Evolutionary conservation across 92 coral and sea anemone genomes (phyloP).

Genomic region (Zoanthus sociatus): DNA sequence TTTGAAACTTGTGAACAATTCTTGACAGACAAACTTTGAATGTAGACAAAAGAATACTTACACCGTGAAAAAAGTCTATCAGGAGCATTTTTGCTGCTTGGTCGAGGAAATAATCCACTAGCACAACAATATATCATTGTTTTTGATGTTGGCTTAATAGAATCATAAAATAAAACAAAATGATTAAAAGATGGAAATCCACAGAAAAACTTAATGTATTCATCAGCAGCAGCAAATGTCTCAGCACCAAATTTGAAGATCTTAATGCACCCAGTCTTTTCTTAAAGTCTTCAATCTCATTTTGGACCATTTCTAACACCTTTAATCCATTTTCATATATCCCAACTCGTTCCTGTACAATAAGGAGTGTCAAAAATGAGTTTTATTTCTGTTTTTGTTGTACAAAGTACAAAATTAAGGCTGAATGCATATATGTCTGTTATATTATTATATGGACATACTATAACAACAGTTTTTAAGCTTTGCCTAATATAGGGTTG

Average conservation of each 20-base stretch:
- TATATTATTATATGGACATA: no score
- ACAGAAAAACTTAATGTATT: neutral
- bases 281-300: neutral
- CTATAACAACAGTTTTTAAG: no score
- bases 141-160: neutral
- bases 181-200: conserved; percentile 1
- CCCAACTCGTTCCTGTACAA: neutral
- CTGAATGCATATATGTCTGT: no score
- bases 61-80: no score
- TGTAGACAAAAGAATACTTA: no score
- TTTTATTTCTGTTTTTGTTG: no score
- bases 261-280: conserved; percentile 6
- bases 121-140: conserved; percentile 17
- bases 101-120: conserved; percentile 8
- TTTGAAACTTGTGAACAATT: no score
- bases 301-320: neutral
- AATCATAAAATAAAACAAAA: conserved; percentile 17
- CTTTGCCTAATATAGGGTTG: neutral
- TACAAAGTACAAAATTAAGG: no score
- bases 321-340: neutral
- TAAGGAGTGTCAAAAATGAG: no score
- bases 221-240: conserved; percentile 16
- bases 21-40: no score
- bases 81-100: conserved; percentile 15
- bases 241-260: conserved; percentile 6